A percentile compares a stretch with the other conserved stretches of the same genome.
These are phyloP conservation scores for Eulemur mongoz DNA, from an alignment of 2,797 vertebrate genomes.

Conservation along the genomic window DNA sequence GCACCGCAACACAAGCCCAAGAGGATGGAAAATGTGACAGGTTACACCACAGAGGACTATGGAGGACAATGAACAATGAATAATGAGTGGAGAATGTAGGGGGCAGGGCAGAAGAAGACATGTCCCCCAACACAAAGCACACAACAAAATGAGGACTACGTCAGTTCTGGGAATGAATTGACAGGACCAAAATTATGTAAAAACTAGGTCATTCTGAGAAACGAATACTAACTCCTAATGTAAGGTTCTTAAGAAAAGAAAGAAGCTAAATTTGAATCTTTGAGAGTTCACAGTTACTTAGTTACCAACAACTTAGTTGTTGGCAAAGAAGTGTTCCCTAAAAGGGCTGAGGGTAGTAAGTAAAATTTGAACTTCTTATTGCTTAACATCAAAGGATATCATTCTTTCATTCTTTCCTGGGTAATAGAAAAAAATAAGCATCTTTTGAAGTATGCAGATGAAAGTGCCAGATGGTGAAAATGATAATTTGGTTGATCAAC, in stretches of 20 bases:
- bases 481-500: slow-evolving; percentile 30
- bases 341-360: neutral
- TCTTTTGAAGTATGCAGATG: slow-evolving; percentile 43
- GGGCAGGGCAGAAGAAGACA: neutral
- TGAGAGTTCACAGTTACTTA: neutral
- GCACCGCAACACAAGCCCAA: neutral
- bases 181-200: neutral
- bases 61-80: slow-evolving; percentile 70
- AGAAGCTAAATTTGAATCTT: neutral
- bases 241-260: neutral
- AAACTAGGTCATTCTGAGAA: slow-evolving; percentile 45
- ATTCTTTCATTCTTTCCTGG: slow-evolving; percentile 13
- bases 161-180: neutral
- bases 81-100: neutral
- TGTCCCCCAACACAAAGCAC: neutral
- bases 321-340: slow-evolving; percentile 10
- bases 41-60: slow-evolving; percentile 10
- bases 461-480: slow-evolving; percentile 31
- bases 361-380: slow-evolving; percentile 50
- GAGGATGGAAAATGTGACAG: slow-evolving; percentile 52
- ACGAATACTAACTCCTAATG: neutral
- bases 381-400: slow-evolving; percentile 56
- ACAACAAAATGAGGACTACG: neutral
- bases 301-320: neutral
- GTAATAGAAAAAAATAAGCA: neutral